These are phyloP conservation scores for Promerops cafer DNA, from an alignment of 2,113 vertebrate genomes.

Conservation along the genomic window DNA sequence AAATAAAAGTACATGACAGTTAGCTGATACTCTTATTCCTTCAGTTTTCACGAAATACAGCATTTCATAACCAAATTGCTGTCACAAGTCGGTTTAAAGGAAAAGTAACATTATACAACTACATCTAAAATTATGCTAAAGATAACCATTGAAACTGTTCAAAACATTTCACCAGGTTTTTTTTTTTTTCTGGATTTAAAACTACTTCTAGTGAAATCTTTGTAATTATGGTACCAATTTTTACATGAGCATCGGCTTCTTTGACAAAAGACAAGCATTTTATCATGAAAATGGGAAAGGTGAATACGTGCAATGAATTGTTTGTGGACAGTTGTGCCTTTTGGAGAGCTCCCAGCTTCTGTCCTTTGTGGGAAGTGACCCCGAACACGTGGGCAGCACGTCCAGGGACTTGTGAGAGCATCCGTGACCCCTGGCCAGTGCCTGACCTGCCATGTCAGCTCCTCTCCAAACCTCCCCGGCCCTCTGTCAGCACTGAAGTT, in stretches of 20 bases:
- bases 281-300: background rate
- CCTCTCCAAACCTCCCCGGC: background rate
- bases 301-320: background rate
- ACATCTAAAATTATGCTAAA: background rate
- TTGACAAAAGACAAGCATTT: background rate
- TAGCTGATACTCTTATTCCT: background rate
- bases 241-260: rapidly evolving
- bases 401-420: background rate
- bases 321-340: background rate
- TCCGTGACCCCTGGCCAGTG: background rate
- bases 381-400: rapidly evolving
- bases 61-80: background rate
- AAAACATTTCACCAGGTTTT: background rate
- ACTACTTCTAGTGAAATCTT: background rate
- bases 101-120: background rate
- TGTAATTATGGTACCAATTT: background rate
- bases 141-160: background rate
- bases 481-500: background rate
- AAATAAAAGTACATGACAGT: background rate
- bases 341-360: background rate
- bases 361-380: background rate
- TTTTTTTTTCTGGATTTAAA: background rate
- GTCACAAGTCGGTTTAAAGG: background rate
- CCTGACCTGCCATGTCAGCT: background rate
- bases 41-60: background rate